Evolutionary conservation across 2,888 invertebrate species (phyloP).

Genomic region (Silvanus unidentatus): DNA sequence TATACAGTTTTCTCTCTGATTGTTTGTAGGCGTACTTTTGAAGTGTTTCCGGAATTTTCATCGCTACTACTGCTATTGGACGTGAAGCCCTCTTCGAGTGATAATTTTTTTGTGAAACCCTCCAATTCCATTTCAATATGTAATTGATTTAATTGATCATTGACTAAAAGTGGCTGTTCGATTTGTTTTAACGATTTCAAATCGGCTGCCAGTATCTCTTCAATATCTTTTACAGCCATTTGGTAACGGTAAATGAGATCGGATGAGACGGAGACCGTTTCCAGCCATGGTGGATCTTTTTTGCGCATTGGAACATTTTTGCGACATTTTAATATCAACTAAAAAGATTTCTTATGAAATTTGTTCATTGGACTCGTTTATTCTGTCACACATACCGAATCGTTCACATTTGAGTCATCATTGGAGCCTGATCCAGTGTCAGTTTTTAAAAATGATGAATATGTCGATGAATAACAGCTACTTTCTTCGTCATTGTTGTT

Average conservation of each 20-base stretch:
- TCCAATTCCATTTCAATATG: slow-evolving; percentile 64
- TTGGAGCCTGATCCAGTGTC: slow-evolving; percentile 50
- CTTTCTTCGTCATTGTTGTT: slow-evolving; percentile 50
- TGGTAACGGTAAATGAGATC: slow-evolving; percentile 68
- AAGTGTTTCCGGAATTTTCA: slow-evolving; percentile 31
- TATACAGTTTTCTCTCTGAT: slow-evolving; percentile 6
- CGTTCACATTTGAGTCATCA: slow-evolving; percentile 38
- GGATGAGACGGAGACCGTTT: slow-evolving; percentile 59
- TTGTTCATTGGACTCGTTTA: no score
- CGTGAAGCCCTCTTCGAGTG: slow-evolving; percentile 58
- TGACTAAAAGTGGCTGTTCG: slow-evolving; percentile 61
- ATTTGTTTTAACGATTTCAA: slow-evolving; percentile 51
- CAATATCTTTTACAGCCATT: slow-evolving; percentile 51
- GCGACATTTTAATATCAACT: slow-evolving; percentile 44
- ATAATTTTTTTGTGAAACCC: slow-evolving; percentile 54
- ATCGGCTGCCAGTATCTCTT: slow-evolving; percentile 60
- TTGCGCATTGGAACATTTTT: slow-evolving; percentile 46
- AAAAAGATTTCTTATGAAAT: slow-evolving; percentile 6
- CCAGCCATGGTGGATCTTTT: slow-evolving; percentile 62
- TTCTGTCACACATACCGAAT: no score
- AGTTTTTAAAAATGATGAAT: slow-evolving; percentile 65
- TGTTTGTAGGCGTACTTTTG: slow-evolving; percentile 32
- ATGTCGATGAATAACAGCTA: slow-evolving; percentile 64
- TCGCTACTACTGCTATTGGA: slow-evolving; percentile 50
- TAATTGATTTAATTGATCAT: slow-evolving; percentile 65